phyloP scores from a whole-genome alignment of 2,113 vertebrate species.

The Rhinogobius similis region DNA sequence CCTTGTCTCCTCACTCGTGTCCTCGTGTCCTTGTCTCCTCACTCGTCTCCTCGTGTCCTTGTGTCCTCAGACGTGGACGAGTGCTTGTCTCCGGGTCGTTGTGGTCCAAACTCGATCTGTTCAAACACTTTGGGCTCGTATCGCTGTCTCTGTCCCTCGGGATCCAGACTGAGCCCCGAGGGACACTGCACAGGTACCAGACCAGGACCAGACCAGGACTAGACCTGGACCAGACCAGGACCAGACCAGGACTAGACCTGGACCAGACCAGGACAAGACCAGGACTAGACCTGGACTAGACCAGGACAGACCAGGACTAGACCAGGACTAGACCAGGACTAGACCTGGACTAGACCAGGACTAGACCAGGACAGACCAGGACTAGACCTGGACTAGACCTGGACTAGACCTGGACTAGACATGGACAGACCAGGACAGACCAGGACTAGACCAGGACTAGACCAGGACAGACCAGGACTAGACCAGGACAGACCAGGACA shows the following conservation, averaged over 20 bases:
- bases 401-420: background rate
- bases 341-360: background rate
- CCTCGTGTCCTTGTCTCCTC: background rate
- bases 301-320: background rate
- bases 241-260: background rate
- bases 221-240: background rate
- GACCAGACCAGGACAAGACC: background rate
- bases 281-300: background rate
- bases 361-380: background rate
- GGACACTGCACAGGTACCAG: slow-evolving; percentile 41
- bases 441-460: background rate
- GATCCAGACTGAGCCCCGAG: slow-evolving; percentile 81
- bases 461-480: background rate
- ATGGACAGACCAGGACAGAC: background rate
- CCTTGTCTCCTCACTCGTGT: background rate
- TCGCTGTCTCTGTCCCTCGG: slow-evolving; percentile 83
- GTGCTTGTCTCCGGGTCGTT: slow-evolving; percentile 79
- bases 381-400: background rate
- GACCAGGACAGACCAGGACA: too few relatives aligned
- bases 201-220: background rate
- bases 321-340: background rate
- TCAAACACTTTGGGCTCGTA: slow-evolving; percentile 88
- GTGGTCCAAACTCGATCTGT: slow-evolving; percentile 81
- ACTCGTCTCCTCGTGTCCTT: background rate
- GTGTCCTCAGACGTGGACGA: slow-evolving; percentile 84